Conservation (phyloP, 2,888 invertebrate species). For the Synergus laeviventris region DNA sequence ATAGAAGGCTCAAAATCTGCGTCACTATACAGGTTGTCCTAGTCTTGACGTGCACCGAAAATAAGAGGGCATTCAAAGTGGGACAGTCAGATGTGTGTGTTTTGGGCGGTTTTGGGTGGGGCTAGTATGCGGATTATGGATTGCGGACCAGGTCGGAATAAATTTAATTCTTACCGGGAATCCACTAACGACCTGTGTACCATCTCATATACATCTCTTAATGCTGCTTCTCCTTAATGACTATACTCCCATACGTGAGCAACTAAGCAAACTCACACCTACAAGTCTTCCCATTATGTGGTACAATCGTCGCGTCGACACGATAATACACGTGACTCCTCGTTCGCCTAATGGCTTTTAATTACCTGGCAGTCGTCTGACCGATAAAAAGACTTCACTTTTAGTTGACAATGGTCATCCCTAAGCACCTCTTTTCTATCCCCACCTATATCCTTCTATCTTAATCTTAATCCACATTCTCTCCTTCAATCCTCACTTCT, state of each 20-base stretch:
- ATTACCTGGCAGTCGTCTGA: constrained; percentile 24
- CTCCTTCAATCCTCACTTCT: too few species aligned
- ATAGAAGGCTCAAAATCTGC: too few species aligned
- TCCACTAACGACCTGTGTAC: constrained; percentile 67
- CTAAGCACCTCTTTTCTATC: too few species aligned
- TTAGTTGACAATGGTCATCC: neutral
- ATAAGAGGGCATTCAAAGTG: neutral
- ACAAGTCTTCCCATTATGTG: constrained; percentile 8
- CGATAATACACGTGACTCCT: constrained; percentile 34
- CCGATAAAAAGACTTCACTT: constrained; percentile 19
- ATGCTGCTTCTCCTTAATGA: constrained; percentile 47
- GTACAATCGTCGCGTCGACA: constrained; percentile 22
- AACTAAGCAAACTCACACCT: constrained; percentile 38
- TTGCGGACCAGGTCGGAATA: constrained; percentile 60
- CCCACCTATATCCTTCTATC: too few species aligned
- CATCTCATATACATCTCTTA: constrained; percentile 57
- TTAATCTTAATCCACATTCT: too few species aligned
- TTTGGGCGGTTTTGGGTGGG: neutral
- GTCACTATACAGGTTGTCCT: neutral
- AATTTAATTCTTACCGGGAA: constrained; percentile 71
- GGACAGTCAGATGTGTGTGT: neutral
- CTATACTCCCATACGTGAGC: constrained; percentile 44
- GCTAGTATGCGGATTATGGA: neutral
- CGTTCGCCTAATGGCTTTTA: constrained; percentile 38
- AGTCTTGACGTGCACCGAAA: neutral